Percentiles rank a stretch among this genome's conserved stretches.
These are phyloP conservation scores for Pitangus sulphuratus DNA, from an alignment of 2,797 vertebrate genomes.

Conservation along the genomic window DNA sequence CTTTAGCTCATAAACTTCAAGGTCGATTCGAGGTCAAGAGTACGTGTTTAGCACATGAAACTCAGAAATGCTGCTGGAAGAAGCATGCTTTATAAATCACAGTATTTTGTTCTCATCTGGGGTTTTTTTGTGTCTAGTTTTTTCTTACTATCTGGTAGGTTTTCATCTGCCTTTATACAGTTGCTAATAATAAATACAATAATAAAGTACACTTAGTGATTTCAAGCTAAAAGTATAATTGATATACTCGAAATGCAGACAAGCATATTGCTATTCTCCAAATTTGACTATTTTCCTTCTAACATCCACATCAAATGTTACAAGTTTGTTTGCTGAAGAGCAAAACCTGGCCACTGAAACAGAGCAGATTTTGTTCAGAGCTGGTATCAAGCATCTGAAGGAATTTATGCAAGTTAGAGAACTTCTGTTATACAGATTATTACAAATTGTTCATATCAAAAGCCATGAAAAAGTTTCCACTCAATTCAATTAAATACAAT, in stretches of 20 bases:
- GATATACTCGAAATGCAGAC: not conserved
- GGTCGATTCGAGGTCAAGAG: constrained; percentile 62
- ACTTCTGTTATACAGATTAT: not conserved
- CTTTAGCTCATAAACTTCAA: constrained; percentile 74
- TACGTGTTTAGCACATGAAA: constrained; percentile 66
- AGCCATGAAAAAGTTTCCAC: not conserved
- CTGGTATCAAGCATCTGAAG: not conserved
- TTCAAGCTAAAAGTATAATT: not conserved
- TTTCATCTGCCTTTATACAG: not conserved
- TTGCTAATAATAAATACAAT: too few species aligned
- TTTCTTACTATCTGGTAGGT: not conserved
- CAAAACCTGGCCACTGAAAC: not conserved
- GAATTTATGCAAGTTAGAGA: not conserved
- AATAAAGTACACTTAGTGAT: not conserved
- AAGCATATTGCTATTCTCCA: not conserved
- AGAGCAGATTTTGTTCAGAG: not conserved
- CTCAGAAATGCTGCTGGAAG: constrained; percentile 33
- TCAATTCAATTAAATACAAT: not conserved
- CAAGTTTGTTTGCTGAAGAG: not conserved
- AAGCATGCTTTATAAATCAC: constrained; percentile 21
- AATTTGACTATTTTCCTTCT: not conserved
- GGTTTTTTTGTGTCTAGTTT: not conserved
- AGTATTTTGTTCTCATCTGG: not conserved
- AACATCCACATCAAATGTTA: not conserved
- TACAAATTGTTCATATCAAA: not conserved